Base-by-base conservation (phyloP, 2,888 invertebrate species). In the Drosophila anomelani region DNA sequence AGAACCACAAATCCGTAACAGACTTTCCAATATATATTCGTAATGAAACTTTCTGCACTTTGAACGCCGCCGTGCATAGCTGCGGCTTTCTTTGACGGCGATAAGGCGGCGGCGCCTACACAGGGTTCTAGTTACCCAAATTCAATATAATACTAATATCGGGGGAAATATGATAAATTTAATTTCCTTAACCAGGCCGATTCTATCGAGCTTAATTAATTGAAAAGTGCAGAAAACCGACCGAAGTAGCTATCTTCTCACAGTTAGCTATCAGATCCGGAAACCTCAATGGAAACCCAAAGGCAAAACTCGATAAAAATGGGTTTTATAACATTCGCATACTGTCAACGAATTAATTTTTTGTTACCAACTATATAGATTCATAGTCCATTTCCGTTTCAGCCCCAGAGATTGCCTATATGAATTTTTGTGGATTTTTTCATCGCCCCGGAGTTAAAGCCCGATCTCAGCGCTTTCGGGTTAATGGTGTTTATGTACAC, bases 51-150 rank as follows among this genome's bases (percentile, higher is more conserved):
- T 83, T 81, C 68, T 83, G 83, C 83, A 83, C 88, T 83, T 83
- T 88, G 83, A 63, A 75, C 87, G 49, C 58, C 38, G 39, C 23
- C 36, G 8, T 9, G 26, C 4, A 26, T 1, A n/a, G 46, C 9
- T 1, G 71, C 63, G 60, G 54, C 64, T 59, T 79, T 23, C 66
- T 64, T 81, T 70, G 81, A 80, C 60, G 32, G 36, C 70, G 83
- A 83, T 83, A 88, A 88, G 83, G 56, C 61, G 88, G 83, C 88
- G 86, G 83, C 88, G 86, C 76, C 85, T 32, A 9, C 15, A 5
- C 9, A 8, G 38, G 13, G 1, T n/a, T 51, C 41, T 20, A 43
- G 38, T 51, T 74, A 51, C 34, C 51, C 58, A 71, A 56, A 56
- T 63, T 70, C 4, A 70, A 55, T 63, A 56, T 46, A 51, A 39